Percentiles rank a stretch among this genome's conserved stretches.
These are phyloP conservation scores for Cebidichthys violaceus DNA, from an alignment of 2,113 vertebrate genomes.

Conservation along the genomic window DNA sequence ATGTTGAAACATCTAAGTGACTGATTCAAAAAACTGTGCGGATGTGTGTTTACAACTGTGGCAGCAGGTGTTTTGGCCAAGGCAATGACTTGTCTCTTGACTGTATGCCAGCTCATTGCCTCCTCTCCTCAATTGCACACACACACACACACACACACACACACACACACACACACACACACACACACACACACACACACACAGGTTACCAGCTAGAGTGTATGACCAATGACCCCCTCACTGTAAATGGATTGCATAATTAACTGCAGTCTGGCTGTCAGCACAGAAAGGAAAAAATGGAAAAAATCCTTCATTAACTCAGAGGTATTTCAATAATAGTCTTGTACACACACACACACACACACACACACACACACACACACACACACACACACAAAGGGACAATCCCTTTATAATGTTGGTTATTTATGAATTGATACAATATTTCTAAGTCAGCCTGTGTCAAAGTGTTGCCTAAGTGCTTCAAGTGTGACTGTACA, in stretches of 20 bases:
- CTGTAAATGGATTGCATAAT: slow-evolving; percentile 31
- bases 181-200: slow-evolving; percentile 10
- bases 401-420: not conserved
- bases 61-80: not conserved
- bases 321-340: not conserved
- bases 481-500: not conserved
- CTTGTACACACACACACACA: not conserved
- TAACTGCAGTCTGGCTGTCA: slow-evolving; percentile 24
- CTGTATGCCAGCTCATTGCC: slow-evolving; percentile 5
- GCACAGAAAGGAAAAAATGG: not conserved
- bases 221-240: slow-evolving; percentile 20
- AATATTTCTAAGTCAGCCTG: not conserved
- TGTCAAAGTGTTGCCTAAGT: not conserved
- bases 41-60: not conserved
- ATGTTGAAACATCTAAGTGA: slow-evolving; percentile 34
- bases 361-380: not conserved
- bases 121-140: not conserved
- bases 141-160: not conserved
- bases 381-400: no score
- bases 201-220: not conserved
- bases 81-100: slow-evolving; percentile 3
- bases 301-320: not conserved
- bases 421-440: not conserved
- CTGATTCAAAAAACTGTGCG: slow-evolving; percentile 16
- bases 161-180: not conserved